Evolutionary conservation across 1,140 invertebrate genomes (phyloP), one percentile per base, ranked within the genome.

Genomic region (Lethrus apterus): DNA sequence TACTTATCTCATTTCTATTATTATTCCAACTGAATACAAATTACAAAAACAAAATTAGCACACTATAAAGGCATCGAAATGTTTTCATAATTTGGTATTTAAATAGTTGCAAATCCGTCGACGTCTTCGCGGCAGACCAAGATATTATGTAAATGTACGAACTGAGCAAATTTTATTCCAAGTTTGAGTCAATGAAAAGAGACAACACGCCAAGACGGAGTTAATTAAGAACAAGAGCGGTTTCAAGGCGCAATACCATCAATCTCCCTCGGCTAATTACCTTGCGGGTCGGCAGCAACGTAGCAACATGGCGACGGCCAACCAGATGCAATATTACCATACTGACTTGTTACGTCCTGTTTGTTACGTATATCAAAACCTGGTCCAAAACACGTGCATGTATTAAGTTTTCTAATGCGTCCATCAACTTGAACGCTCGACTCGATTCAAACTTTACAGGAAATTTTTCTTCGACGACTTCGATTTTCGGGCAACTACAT

Each of bases 181-280:
- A n/a, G n/a, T n/a, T n/a, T n/a, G n/a, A n/a, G n/a, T n/a, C n/a
- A n/a, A n/a, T n/a, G n/a, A n/a, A 23, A 44, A 50, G 41, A 40
- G 30, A 50, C 40, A 50, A 38, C 48, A 50, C 38, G 48, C 23
- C 38, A 44, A 30, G 36, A 33, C 42, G n/a, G 19, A 47, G 49
- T 51, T 51, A 51, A 51, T 51, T 51, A 51, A 51, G 49, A 51
- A 51, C 32, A 51, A 47, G 49, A 51, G 36, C 38, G 32, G 45
- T 51, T 44, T 34, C 49, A 44, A 51, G 35, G 49, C 49, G 49
- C 43, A 51, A 51, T 51, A 51, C 40, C 49, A 51, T 51, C 49
- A 51, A 51, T 51, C 49, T 51, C 34, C 20, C 42, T n/a, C 24
- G 41, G 44, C 49, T 51, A 51, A 51, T 51, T 51, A 51, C 44